Conservation (phyloP, 2,888 invertebrate genomes). For the Dysmachus trigonus region DNA sequence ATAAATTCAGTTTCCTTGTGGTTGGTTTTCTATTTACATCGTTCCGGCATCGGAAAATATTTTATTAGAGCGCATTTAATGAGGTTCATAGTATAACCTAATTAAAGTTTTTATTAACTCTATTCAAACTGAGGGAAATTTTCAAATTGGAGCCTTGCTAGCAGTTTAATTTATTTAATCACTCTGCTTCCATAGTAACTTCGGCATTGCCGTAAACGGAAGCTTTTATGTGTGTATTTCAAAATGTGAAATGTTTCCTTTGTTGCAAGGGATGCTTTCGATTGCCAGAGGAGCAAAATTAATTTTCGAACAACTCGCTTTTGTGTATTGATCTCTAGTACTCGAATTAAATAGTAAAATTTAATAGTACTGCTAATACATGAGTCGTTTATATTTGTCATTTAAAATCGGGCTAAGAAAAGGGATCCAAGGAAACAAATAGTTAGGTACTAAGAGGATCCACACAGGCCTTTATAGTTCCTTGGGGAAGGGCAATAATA, state of each 20-base stretch:
- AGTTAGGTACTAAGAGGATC: neutral
- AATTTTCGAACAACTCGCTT: neutral
- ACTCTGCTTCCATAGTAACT: neutral
- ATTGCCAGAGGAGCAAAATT: neutral
- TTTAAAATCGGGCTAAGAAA: neutral
- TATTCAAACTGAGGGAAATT: neutral
- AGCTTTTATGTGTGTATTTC: neutral
- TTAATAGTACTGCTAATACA: neutral
- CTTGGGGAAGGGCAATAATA: neutral
- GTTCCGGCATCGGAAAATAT: neutral
- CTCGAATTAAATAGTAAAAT: neutral
- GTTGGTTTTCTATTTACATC: neutral
- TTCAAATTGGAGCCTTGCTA: neutral
- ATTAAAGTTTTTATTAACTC: neutral
- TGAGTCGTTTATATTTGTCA: neutral
- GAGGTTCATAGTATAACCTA: neutral
- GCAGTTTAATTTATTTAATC: neutral
- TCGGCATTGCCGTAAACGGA: neutral
- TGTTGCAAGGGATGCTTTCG: neutral
- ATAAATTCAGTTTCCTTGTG: neutral
- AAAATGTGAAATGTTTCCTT: neutral
- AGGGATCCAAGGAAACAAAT: neutral
- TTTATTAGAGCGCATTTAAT: neutral
- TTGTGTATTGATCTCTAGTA: neutral
- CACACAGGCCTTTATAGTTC: neutral